Percentiles rank a stretch among this genome's conserved stretches.
phyloP scores from a whole-genome alignment of 2,888 invertebrate species.

The Toxonevra muliebris region DNA sequence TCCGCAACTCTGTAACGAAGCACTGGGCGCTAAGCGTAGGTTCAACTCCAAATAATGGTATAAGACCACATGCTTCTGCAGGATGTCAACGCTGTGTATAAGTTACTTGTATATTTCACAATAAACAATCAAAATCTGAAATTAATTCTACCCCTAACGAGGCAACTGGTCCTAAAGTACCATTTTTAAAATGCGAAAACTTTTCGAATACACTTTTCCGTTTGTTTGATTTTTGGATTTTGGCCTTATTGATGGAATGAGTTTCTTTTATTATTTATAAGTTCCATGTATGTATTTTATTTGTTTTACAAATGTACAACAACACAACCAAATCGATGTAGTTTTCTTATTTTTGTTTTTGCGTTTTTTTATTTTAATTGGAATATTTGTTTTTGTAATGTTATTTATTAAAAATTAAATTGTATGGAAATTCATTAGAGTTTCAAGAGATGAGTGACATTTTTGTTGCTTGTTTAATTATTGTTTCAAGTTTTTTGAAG shows the following conservation, averaged over 20 bases:
- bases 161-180: background rate
- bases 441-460: conserved; percentile 26
- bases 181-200: background rate
- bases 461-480: conserved; percentile 24
- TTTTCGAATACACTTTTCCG: background rate
- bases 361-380: conserved; percentile 9
- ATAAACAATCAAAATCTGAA: too few relatives aligned
- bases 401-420: background rate
- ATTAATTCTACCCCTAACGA: too few relatives aligned
- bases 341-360: conserved; percentile 36
- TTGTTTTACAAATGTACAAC: conserved; percentile 45
- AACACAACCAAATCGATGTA: conserved; percentile 64
- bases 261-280: background rate
- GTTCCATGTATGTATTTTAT: conserved; percentile 1
- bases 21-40: too few relatives aligned
- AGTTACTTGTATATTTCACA: too few relatives aligned
- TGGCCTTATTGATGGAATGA: background rate
- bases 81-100: too few relatives aligned
- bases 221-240: background rate
- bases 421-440: conserved; percentile 12
- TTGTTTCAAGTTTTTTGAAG: conserved; percentile 15
- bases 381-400: conserved; percentile 10
- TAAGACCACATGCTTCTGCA: too few relatives aligned
- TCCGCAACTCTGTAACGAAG: too few relatives aligned
- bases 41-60: too few relatives aligned